A percentile compares a stretch with the other conserved stretches of the same genome.
phyloP scores from a whole-genome alignment of 2,888 invertebrate species.

The Eupeodes luniger region DNA sequence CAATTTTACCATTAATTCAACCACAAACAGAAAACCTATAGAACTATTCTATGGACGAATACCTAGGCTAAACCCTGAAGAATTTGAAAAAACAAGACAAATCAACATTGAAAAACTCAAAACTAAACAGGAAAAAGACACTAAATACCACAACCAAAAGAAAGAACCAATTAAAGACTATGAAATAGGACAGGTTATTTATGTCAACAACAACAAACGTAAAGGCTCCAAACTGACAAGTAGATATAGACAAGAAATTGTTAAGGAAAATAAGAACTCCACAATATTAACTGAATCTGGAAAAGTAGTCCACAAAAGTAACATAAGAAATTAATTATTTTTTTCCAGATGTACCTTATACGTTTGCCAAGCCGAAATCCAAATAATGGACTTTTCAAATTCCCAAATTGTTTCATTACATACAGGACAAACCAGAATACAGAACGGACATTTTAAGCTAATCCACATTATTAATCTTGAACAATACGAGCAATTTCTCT shows the following conservation, averaged over 20 bases:
- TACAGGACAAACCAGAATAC: neutral
- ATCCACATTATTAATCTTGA: neutral
- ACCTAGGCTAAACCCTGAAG: slow-evolving; percentile 24
- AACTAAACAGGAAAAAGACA: slow-evolving; percentile 34
- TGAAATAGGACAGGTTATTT: slow-evolving; percentile 19
- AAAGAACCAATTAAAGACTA: slow-evolving; percentile 8
- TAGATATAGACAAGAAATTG: slow-evolving; percentile 20
- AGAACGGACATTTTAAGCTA: neutral
- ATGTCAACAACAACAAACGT: slow-evolving; percentile 38
- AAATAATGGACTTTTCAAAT: neutral
- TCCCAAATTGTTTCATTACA: slow-evolving; percentile 3
- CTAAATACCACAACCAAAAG: slow-evolving; percentile 2
- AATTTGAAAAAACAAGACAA: slow-evolving; percentile 48
- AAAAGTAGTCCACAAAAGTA: slow-evolving; percentile 57
- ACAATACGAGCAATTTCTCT: too few species aligned
- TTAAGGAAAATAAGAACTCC: slow-evolving; percentile 41
- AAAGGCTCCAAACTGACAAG: slow-evolving; percentile 43
- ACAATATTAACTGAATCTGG: slow-evolving; percentile 47
- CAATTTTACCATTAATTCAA: slow-evolving; percentile 21
- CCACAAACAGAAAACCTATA: slow-evolving; percentile 32
- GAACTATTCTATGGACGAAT: slow-evolving; percentile 46
- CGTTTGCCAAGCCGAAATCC: neutral
- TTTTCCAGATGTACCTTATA: slow-evolving; percentile 9
- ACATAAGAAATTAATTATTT: slow-evolving; percentile 55
- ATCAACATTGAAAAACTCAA: slow-evolving; percentile 38